Percentiles rank a stretch among this genome's conserved stretches.
phyloP scores from a whole-genome alignment of 2,113 vertebrate genomes.

The Clarias gariepinus region DNA sequence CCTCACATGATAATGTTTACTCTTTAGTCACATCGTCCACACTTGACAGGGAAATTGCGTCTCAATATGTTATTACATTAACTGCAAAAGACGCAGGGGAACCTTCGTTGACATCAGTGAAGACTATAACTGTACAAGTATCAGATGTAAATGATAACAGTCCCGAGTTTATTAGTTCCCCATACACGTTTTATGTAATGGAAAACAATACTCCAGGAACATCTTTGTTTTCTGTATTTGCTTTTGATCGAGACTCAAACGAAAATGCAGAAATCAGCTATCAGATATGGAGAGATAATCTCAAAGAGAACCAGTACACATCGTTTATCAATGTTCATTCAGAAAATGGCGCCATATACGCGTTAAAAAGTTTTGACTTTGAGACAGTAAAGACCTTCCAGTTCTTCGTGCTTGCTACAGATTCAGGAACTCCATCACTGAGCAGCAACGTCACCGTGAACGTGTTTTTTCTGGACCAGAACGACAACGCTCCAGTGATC shows the following conservation, averaged over 20 bases:
- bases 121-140: conserved; percentile 52
- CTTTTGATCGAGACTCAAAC: conserved; percentile 51
- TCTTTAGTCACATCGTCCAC: conserved; percentile 48
- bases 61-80: conserved; percentile 52
- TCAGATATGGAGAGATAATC: conserved; percentile 43
- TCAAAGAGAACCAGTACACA: conserved; percentile 3
- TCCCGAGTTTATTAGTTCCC: conserved; percentile 48
- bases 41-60: conserved; percentile 52
- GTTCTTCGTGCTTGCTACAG: conserved; percentile 48
- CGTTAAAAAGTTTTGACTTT: conserved; percentile 56
- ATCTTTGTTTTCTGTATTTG: conserved; percentile 54
- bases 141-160: conserved; percentile 63
- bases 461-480: conserved; percentile 59
- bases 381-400: conserved; percentile 53
- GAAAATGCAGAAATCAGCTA: conserved; percentile 55
- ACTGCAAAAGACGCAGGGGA: conserved; percentile 52
- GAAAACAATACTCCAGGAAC: conserved; percentile 60
- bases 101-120: conserved; percentile 50
- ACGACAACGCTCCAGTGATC: conserved; percentile 60
- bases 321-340: conserved; percentile 56
- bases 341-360: conserved; percentile 55
- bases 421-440: conserved; percentile 53
- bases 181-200: conserved; percentile 51
- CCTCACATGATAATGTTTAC: conserved; percentile 51
- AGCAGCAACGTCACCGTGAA: conserved; percentile 56